Conservation (phyloP, 1,140 invertebrate genomes). For the Asbolus verrucosus region DNA sequence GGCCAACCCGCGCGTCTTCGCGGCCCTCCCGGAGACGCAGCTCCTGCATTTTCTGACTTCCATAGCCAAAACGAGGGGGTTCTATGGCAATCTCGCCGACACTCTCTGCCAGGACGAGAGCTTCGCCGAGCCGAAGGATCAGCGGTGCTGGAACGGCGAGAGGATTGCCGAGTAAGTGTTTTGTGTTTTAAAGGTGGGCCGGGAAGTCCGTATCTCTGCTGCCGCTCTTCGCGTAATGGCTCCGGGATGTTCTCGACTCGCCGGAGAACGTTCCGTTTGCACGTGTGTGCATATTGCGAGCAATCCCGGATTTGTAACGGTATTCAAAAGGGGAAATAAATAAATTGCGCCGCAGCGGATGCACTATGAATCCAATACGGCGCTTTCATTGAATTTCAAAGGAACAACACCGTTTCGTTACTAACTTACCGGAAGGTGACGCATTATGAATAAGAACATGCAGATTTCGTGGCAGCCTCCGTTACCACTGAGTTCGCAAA, state of each 20-base stretch:
- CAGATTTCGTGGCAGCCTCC: no score
- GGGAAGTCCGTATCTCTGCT: no score
- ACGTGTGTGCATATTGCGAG: background rate
- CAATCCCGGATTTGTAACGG: background rate
- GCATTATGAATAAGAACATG: no score
- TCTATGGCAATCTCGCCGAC: conserved; percentile 78
- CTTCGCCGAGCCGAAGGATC: conserved; percentile 70
- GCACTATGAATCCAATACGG: conserved; percentile 29
- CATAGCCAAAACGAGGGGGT: conserved; percentile 75
- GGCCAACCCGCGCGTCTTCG: conserved; percentile 47
- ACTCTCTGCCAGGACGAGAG: conserved; percentile 74
- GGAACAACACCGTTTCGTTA: conserved; percentile 17
- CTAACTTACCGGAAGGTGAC: background rate
- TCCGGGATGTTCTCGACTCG: background rate
- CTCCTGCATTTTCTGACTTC: conserved; percentile 75
- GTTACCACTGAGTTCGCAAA: no score
- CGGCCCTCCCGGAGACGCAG: conserved; percentile 67
- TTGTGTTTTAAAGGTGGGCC: no score
- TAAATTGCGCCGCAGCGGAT: conserved; percentile 13
- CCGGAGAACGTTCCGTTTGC: conserved; percentile 1
- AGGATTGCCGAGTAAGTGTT: conserved; percentile 82
- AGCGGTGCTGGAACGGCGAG: conserved; percentile 82
- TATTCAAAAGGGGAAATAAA: conserved; percentile 22
- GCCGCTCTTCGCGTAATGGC: no score
- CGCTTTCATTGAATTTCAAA: conserved; percentile 31